These are phyloP conservation scores for Bolborhynchus lineola DNA, from an alignment of 2,113 vertebrate species.

Conservation along the genomic window DNA sequence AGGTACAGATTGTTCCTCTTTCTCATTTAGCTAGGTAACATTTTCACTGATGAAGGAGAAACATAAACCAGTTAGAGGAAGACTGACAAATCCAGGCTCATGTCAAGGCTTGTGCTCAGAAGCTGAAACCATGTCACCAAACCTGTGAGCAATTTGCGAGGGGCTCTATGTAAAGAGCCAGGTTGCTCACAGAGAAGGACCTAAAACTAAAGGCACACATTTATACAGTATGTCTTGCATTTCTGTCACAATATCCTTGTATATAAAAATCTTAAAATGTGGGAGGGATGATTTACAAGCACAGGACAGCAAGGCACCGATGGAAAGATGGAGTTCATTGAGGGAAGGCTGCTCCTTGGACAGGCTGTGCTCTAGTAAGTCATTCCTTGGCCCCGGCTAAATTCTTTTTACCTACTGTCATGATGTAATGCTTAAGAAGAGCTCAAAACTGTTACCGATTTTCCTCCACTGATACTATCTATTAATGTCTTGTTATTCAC, in stretches of 20 bases:
- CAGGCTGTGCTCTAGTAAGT: neutral
- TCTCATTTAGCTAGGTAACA: conserved; percentile 33
- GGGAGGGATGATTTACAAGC: neutral
- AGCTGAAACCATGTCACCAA: neutral
- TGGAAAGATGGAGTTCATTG: neutral
- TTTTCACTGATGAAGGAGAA: conserved; percentile 23
- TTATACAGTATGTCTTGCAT: neutral
- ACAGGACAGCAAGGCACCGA: neutral
- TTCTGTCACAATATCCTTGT: neutral
- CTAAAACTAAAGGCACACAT: neutral
- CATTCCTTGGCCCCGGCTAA: neutral
- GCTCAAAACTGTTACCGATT: neutral
- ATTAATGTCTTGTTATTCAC: neutral
- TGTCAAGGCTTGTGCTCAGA: neutral
- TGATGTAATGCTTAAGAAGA: neutral
- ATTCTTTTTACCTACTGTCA: neutral
- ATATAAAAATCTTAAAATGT: neutral
- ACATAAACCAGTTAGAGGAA: neutral
- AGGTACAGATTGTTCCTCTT: conserved; percentile 43
- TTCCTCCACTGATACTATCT: neutral
- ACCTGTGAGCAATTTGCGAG: neutral
- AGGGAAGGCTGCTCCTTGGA: neutral
- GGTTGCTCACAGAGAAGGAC: neutral
- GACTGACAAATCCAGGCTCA: neutral
- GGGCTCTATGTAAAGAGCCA: neutral